Conservation (phyloP, 2,113 vertebrate species). For the Pipra filicauda region DNA sequence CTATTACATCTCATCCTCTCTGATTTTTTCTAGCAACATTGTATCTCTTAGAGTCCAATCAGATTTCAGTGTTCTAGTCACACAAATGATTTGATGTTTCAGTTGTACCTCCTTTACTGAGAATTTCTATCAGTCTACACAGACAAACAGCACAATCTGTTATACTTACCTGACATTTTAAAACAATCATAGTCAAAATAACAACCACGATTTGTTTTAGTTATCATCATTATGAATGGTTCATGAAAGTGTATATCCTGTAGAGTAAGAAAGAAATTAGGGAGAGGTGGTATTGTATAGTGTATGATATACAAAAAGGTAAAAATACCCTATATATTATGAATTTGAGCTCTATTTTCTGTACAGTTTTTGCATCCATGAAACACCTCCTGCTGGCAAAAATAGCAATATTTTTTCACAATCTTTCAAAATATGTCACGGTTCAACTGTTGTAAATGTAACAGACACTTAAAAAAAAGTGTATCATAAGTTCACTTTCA, state of each 20-base stretch:
- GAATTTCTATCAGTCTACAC: background rate
- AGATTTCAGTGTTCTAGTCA: background rate
- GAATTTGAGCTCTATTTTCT: background rate
- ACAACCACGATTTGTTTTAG: background rate
- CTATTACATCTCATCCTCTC: background rate
- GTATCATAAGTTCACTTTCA: background rate
- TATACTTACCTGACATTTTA: background rate
- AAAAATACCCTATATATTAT: background rate
- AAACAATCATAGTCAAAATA: background rate
- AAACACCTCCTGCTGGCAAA: background rate
- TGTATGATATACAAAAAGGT: background rate
- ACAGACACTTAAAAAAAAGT: background rate
- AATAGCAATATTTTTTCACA: slow-evolving; percentile 10
- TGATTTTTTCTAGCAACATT: background rate
- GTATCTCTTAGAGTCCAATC: background rate
- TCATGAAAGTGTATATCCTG: background rate
- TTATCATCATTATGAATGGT: background rate
- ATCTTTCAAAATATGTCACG: background rate
- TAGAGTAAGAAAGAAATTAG: background rate
- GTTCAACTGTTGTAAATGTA: background rate
- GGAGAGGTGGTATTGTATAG: background rate
- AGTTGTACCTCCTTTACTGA: background rate
- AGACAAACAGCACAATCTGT: background rate
- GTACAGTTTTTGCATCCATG: background rate
- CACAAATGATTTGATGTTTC: background rate